Base-by-base conservation (phyloP, 2,888 invertebrate species). In the Cotesia congregata region DNA sequence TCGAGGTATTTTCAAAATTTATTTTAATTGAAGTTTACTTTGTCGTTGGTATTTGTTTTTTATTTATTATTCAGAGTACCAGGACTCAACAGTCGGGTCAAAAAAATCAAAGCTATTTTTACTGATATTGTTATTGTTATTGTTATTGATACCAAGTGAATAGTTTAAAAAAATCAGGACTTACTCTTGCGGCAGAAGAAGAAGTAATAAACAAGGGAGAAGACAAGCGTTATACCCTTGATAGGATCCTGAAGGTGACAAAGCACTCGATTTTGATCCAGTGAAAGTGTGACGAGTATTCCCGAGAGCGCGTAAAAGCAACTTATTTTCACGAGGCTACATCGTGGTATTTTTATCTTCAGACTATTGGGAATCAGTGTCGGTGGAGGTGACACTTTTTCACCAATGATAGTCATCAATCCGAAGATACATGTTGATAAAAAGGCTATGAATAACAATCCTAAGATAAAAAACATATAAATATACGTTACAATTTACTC, bases 241-340 rank as follows among this genome's bases (percentile, higher is more conserved):
- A 93, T 90, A 0, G 93, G 93, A 86, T 93, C 93, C 83, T 93
- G 93, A 62, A 93, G 87, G 84, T 93, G 93, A 80, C 93, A 93
- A 72, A 92, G 88, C 5, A 93, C 92, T 81, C 92, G 86, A 80
- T 91, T 90, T 77, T 90, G 88, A 82, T 92, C 92, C 79, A 91
- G 83, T 2, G 91, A 89, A 80, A 91, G 90, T n/a, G 91, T 88
- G 62, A 91, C 87, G 71, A 91, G 87, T 80, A 91, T 89, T n/a
- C 90, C 90, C 78, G 91, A 87, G 9, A 90, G 79, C 7, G 90
- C 90, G 80, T 91, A 91, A 15, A 91, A 78, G 5, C 89, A 82
- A 76, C 91, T 89, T 77, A 91, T 86, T 82, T 90, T 89, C 41
- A 90, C 74, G 60, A 91, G 81, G 39, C 88, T 88, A 67, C 85